These are phyloP conservation scores for Catostomus latipinnis DNA, from an alignment of 2,797 vertebrate genomes.

Conservation along the genomic window DNA sequence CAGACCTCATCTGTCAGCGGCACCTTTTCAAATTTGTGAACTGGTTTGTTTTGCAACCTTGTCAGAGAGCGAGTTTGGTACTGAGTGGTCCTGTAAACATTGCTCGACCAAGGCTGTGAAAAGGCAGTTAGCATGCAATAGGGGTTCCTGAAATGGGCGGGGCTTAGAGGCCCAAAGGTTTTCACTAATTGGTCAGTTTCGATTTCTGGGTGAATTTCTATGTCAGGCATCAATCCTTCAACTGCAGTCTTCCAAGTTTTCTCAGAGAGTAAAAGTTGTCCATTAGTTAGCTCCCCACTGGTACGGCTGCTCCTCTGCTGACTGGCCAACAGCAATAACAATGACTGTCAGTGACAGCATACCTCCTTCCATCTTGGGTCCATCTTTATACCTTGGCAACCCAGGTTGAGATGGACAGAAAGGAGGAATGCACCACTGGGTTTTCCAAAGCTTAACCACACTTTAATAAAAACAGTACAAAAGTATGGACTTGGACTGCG, in stretches of 20 bases:
- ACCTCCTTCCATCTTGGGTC: background rate
- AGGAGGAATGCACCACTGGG: background rate
- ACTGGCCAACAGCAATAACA: background rate
- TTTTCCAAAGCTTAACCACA: background rate
- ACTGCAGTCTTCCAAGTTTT: constrained; percentile 15
- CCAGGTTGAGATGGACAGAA: background rate
- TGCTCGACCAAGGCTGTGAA: constrained; percentile 13
- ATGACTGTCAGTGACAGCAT: constrained; percentile 22
- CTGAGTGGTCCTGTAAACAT: constrained; percentile 52
- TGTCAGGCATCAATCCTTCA: background rate
- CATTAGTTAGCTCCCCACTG: background rate
- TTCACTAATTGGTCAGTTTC: background rate
- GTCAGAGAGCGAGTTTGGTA: constrained; percentile 41
- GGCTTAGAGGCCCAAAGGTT: background rate
- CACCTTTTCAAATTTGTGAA: constrained; percentile 58
- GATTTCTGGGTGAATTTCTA: background rate
- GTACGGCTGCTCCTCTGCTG: constrained; percentile 8
- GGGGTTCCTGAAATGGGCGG: background rate
- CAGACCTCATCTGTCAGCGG: constrained; percentile 56
- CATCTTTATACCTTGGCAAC: background rate
- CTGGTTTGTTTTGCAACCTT: constrained; percentile 55
- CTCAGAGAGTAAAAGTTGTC: constrained; percentile 19
- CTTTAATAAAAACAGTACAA: constrained; percentile 18
- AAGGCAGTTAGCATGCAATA: background rate
- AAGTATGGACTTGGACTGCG: background rate